Evolutionary conservation across 1,140 invertebrate genomes (phyloP), one percentile per base, ranked within the genome.

Genomic region (Hermetia illucens): DNA sequence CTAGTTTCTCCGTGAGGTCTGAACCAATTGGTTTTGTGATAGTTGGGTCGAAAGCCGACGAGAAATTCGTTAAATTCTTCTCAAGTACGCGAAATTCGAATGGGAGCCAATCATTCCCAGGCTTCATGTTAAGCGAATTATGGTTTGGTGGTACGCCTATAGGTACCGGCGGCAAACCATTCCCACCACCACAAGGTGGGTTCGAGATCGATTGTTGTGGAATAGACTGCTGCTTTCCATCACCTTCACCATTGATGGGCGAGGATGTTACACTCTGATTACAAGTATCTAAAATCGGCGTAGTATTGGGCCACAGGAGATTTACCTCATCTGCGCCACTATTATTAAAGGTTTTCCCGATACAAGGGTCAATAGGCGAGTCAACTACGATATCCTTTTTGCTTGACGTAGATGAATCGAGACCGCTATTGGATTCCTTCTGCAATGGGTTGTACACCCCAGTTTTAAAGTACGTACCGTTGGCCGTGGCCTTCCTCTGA

Each of bases 371-470:
- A 15, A 27, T 13, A 21, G 17, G 8, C 32, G 4, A 12, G 27
- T n/a, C 21, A 12, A 12, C n/a, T 27, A n/a, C 29, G 25, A 19
- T 32, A 13, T 3, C 41, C 8, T 8, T 33, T 33, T 35, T 19
- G 12, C 20, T 15, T 5, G n/a, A 15, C 4, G 22, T 36, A 17
- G 22, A 22, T 36, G 19, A 5, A 25, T 22, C 20, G 5, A 8
- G 24, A 6, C 34, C 30, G 6, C 17, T 16, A 16, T 5, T 15
- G 10, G 25, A 15, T 25, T 43, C 50, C 37, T 50, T 53, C 21
- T 54, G 45, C 10, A 55, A 45, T 0, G 52, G 53, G 22, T 53
- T 55, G 43, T 59, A 59, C 5, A 54, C 58, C 24, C 56, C 56
- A 9, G 56, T 53, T 17, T 55, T 58, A 0, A 59, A 36, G 22